Conservation (phyloP, 2,113 vertebrate species). For the Candoia aspera region DNA sequence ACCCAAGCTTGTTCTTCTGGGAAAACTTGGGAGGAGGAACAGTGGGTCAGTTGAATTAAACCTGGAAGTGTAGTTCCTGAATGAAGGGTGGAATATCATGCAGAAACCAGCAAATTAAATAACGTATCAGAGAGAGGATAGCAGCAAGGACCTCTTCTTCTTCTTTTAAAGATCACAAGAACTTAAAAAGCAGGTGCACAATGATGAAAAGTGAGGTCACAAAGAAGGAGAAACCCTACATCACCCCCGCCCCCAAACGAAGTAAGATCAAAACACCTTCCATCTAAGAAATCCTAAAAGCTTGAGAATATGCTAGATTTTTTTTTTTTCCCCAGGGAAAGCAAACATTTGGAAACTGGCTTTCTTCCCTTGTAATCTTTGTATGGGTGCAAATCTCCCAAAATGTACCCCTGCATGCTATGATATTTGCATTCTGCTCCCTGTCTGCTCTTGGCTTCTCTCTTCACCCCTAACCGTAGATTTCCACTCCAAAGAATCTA, state of each 20-base stretch:
- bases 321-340: not conserved
- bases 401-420: not conserved
- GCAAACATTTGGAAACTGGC: not conserved
- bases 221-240: not conserved
- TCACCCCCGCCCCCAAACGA: not conserved
- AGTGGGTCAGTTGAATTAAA: no score
- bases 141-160: not conserved
- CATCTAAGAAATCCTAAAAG: not conserved
- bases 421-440: not conserved
- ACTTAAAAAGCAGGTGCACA: not conserved
- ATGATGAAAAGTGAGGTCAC: not conserved
- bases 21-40: not conserved
- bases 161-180: not conserved
- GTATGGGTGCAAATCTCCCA: not conserved
- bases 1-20: not conserved
- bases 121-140: not conserved
- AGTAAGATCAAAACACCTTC: not conserved
- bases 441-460: not conserved
- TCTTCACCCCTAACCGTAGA: not conserved
- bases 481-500: not conserved
- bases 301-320: not conserved
- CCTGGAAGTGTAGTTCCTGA: not conserved
- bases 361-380: not conserved
- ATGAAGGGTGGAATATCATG: not conserved
- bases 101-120: not conserved